A percentile compares a stretch with the other conserved stretches of the same genome.
phyloP scores from a whole-genome alignment of 2,113 vertebrate species.

The Tychaedon coryphoeus region DNA sequence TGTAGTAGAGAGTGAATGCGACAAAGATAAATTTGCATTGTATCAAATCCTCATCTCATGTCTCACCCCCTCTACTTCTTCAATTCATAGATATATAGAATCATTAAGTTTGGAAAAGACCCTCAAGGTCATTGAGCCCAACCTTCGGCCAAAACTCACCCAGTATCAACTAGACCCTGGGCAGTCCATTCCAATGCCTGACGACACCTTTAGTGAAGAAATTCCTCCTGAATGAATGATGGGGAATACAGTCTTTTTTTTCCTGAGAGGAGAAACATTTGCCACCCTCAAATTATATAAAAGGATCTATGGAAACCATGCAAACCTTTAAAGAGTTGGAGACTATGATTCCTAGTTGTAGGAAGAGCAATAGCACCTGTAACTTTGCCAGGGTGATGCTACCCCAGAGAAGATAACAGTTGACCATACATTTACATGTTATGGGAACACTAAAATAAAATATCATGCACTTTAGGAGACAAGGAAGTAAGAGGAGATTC shows the following conservation, averaged over 20 bases:
- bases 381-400: neutral
- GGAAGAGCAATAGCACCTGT: neutral
- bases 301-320: neutral
- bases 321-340: neutral
- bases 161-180: neutral
- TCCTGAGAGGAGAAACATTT: neutral
- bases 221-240: neutral
- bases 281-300: neutral
- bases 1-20: neutral
- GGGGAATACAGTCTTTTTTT: neutral
- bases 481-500: neutral
- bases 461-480: neutral
- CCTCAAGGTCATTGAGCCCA: neutral
- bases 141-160: neutral
- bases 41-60: neutral
- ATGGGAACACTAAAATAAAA: neutral
- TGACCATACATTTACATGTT: neutral
- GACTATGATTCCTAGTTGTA: neutral
- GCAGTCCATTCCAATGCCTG: neutral
- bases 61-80: neutral
- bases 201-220: neutral
- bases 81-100: neutral
- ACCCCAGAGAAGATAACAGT: neutral
- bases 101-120: neutral
- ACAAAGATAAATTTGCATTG: neutral